These are phyloP conservation scores for Neoaliturus tenellus DNA, from an alignment of 2,888 invertebrate species.

Conservation along the genomic window DNA sequence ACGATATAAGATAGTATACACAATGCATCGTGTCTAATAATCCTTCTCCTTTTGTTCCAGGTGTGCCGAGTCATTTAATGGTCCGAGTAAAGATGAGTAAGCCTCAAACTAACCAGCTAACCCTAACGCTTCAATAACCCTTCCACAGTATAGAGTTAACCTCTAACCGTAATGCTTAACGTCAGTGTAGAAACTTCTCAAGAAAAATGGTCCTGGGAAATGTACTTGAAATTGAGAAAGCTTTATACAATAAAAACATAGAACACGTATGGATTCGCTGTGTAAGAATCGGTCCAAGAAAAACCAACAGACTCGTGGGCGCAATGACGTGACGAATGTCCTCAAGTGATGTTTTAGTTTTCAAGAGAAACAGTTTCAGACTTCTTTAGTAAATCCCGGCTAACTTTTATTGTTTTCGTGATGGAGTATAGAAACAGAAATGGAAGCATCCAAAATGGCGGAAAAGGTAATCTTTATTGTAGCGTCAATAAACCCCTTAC, in stretches of 20 bases:
- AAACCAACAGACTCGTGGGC: neutral
- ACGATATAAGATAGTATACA: too few species aligned
- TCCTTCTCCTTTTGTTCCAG: conserved; percentile 1
- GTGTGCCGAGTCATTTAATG: neutral
- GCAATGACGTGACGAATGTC: conserved; percentile 27
- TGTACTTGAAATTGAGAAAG: neutral
- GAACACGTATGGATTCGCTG: neutral
- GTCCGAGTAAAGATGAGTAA: neutral
- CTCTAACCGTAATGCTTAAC: neutral
- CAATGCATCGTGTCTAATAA: too few species aligned
- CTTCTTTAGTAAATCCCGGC: conserved; percentile 16
- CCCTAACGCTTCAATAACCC: neutral
- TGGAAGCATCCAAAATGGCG: conserved; percentile 43
- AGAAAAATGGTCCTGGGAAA: neutral
- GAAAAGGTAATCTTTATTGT: conserved; percentile 19
- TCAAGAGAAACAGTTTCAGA: conserved; percentile 19
- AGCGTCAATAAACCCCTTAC: too few species aligned
- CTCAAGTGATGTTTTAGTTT: conserved; percentile 20
- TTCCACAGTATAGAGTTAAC: neutral
- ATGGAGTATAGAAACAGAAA: conserved; percentile 47
- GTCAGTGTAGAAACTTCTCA: neutral
- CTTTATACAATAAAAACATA: neutral
- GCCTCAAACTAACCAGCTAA: neutral
- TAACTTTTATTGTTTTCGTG: conserved; percentile 23
- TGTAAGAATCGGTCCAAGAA: neutral